Evolutionary conservation across 2,797 vertebrate species (phyloP), one percentile per base, ranked within the genome.

Genomic region (Serranus cabrilla): DNA sequence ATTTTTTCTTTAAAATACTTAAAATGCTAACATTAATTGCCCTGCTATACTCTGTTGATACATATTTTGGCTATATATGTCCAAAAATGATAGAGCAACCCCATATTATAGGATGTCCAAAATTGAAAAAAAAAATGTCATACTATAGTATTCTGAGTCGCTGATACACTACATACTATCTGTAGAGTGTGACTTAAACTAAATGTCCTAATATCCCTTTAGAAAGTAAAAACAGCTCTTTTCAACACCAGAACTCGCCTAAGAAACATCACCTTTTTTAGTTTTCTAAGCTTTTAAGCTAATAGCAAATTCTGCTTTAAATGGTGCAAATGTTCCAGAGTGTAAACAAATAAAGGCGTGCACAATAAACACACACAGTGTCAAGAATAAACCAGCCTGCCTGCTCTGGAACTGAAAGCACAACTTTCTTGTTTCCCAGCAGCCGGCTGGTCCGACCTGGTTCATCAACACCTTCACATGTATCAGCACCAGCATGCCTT

Each of bases 401-500:
- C 39, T 14, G 18, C 52, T 69, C 25, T 18, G 62, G 11, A 49
- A 18, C n/a, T 71, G 5, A 63, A 23, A 20, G 7, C 52, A 47
- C 34, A 40, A 14, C 7, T 17, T 42, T n/a, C n/a, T 51, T 18
- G 16, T 0, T 43, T 61, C 50, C 66, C 63, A 49, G 27, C 47
- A 55, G 62, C 52, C 13, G 0, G 4, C 16, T 20, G 27, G 27
- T 27, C 51, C 25, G 31, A 46, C 4, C 34, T 61, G 67, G 18
- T 25, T 57, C 46, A 34, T 23, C 61, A 57, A 2, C 60, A 42
- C 56, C 74, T 5, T n/a, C 51, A 59, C 39, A 82, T 78, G 83
- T 84, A 82, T 69, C 86, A 54, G 47, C 65, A 63, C 13, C 82
- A 42, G 37, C 78, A 51, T 2, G 63, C 52, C 70, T 83, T 80